Evolutionary conservation across 2,888 invertebrate genomes (phyloP).

Genomic region (Amiota communis): DNA sequence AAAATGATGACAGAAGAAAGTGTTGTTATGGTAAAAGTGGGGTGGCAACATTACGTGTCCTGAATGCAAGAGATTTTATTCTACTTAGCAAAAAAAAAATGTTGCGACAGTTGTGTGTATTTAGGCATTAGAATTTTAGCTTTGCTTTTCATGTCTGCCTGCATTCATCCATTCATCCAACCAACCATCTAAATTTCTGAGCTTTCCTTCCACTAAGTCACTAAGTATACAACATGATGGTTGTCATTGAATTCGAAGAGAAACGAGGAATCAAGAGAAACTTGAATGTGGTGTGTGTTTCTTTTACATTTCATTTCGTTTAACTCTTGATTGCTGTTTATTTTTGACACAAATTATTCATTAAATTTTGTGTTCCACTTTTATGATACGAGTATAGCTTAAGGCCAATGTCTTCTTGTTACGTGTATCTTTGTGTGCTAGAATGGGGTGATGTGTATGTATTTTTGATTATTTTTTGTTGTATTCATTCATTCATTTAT

Average conservation of each 20-base stretch:
- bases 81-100: conserved; percentile 30
- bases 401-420: too few relatives aligned
- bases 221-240: too few relatives aligned
- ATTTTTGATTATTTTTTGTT: too few relatives aligned
- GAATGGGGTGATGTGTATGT: too few relatives aligned
- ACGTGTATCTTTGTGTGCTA: too few relatives aligned
- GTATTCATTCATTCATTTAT: too few relatives aligned
- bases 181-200: too few relatives aligned
- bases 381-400: too few relatives aligned
- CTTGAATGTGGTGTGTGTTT: background rate
- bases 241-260: too few relatives aligned
- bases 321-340: conserved; percentile 22
- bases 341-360: conserved; percentile 19
- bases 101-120: background rate
- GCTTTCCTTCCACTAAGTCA: too few relatives aligned
- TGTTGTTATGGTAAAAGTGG: background rate
- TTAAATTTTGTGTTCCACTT: conserved; percentile 13
- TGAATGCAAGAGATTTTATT: background rate
- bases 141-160: too few relatives aligned
- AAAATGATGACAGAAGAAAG: background rate
- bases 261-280: background rate
- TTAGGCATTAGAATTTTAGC: background rate
- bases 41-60: conserved; percentile 3
- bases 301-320: conserved; percentile 19
- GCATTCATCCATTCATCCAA: too few relatives aligned